A percentile compares a stretch with the other conserved stretches of the same genome.
phyloP scores from a whole-genome alignment of 2,888 invertebrate genomes.

The Disparrhopalites patrizii region DNA sequence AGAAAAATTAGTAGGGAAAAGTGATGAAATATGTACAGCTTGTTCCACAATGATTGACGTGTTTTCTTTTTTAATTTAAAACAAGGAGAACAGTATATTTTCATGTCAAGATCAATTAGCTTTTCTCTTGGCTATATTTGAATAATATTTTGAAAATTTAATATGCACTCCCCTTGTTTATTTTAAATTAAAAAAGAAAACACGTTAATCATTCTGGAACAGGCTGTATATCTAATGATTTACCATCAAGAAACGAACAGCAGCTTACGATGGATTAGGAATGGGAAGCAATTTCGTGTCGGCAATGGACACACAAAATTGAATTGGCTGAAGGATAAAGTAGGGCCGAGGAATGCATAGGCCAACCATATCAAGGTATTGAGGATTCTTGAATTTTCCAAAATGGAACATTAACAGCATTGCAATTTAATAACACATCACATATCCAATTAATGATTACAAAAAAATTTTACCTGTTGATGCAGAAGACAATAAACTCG shows the following conservation, averaged over 20 bases:
- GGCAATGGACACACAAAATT: constrained; percentile 30
- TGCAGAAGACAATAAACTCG: constrained; percentile 36
- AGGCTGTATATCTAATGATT: no score
- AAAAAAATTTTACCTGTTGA: constrained; percentile 24
- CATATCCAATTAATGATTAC: neutral
- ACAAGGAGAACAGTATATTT: no score
- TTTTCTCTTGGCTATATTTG: no score
- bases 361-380: constrained; percentile 38
- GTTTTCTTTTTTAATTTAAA: no score
- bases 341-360: constrained; percentile 36
- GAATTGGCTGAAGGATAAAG: constrained; percentile 29
- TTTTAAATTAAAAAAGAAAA: no score
- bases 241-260: no score
- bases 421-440: neutral
- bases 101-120: no score
- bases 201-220: no score
- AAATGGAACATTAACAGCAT: neutral
- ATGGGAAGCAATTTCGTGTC: constrained; percentile 31
- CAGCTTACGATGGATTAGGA: constrained; percentile 32
- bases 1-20: neutral
- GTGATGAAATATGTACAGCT: neutral
- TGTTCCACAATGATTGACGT: neutral
- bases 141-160: no score
- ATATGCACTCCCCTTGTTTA: no score
- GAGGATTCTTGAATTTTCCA: constrained; percentile 30